These are phyloP conservation scores for Camponotus floridanus DNA, from an alignment of 1,140 invertebrate genomes.

Conservation along the genomic window DNA sequence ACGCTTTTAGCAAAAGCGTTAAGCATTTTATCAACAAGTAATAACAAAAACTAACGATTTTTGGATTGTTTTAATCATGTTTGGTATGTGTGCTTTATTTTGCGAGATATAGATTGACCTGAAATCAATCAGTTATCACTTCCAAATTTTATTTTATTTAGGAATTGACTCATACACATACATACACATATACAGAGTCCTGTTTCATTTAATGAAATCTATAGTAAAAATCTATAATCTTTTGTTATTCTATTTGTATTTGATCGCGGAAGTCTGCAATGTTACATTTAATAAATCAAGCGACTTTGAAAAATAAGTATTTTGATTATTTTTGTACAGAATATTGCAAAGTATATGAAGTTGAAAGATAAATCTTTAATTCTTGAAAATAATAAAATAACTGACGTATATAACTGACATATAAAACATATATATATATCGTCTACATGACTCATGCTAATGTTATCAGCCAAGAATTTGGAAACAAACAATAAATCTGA, in stretches of 20 bases:
- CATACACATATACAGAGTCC: too few species aligned
- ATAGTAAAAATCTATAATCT: background rate
- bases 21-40: background rate
- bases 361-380: background rate
- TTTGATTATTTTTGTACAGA: constrained; percentile 10
- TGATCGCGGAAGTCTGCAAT: too few species aligned
- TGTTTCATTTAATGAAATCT: background rate
- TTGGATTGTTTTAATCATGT: background rate
- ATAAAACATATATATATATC: background rate
- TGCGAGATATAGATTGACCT: background rate
- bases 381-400: background rate
- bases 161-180: background rate
- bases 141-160: background rate
- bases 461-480: background rate
- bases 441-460: constrained; percentile 2
- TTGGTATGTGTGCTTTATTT: background rate
- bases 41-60: background rate
- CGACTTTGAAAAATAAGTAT: background rate
- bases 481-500: background rate
- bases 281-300: background rate
- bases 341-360: background rate
- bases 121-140: constrained; percentile 14
- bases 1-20: background rate
- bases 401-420: background rate
- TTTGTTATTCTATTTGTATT: background rate